phyloP scores from a whole-genome alignment of 1,140 invertebrate species.

The Riptortus pedestris region DNA sequence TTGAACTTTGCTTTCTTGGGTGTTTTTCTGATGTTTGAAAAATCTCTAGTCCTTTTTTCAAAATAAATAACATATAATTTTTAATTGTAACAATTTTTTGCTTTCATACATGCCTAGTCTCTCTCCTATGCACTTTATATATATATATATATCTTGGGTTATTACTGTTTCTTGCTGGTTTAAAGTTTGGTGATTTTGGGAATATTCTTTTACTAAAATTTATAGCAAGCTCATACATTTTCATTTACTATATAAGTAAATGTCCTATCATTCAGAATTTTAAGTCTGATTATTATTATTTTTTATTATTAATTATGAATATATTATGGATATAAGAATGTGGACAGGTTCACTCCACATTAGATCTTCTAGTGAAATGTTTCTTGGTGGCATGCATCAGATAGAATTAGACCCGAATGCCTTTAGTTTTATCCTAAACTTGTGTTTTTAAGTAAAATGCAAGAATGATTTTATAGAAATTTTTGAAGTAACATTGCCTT shows the following conservation, averaged over 20 bases:
- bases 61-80: too few species aligned
- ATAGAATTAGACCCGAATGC: conserved; percentile 27
- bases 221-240: too few species aligned
- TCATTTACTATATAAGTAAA: too few species aligned
- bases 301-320: background rate
- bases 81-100: too few species aligned
- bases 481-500: conserved; percentile 28
- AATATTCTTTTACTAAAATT: background rate
- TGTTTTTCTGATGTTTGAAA: too few species aligned
- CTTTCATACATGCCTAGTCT: too few species aligned
- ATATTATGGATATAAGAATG: conserved; percentile 18
- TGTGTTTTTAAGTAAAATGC: conserved; percentile 16
- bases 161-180: too few species aligned
- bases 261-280: too few species aligned
- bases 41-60: too few species aligned
- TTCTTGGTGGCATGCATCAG: conserved; percentile 35
- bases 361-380: conserved; percentile 28
- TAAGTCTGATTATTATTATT: background rate
- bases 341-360: conserved; percentile 23
- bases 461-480: conserved; percentile 21
- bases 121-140: too few species aligned
- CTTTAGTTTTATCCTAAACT: conserved; percentile 18
- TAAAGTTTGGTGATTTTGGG: conserved; percentile 15
- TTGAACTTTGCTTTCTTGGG: too few species aligned
- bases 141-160: too few species aligned